Evolutionary conservation across 2,888 invertebrate genomes (phyloP).

Genomic region (Rhingia rostrata): DNA sequence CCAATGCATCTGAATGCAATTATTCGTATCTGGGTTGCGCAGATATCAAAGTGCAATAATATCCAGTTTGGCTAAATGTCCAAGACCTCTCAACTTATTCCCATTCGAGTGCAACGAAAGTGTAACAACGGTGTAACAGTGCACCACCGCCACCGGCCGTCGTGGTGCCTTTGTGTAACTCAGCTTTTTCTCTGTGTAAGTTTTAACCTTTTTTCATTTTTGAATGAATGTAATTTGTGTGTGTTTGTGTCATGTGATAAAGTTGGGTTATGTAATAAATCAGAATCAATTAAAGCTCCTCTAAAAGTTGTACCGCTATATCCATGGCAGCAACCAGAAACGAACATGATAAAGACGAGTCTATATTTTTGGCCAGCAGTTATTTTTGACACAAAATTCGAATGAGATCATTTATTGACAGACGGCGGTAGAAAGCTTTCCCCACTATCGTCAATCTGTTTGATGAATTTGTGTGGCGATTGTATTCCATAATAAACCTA

Average conservation of each 20-base stretch:
- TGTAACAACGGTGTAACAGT: conserved; percentile 36
- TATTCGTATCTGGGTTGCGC: conserved; percentile 59
- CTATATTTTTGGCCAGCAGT: background rate
- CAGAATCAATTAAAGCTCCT: conserved; percentile 45
- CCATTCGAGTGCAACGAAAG: conserved; percentile 45
- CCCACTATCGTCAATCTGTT: conserved; percentile 6
- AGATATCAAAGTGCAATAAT: conserved; percentile 64
- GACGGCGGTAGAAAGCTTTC: conserved; percentile 48
- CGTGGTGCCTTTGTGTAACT: conserved; percentile 28
- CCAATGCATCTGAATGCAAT: conserved; percentile 40
- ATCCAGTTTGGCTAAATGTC: conserved; percentile 65
- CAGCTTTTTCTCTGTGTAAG: conserved; percentile 50
- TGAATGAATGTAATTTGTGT: conserved; percentile 40
- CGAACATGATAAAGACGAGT: background rate
- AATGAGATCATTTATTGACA: conserved; percentile 46
- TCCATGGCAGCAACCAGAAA: background rate
- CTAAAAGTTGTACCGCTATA: conserved; percentile 6
- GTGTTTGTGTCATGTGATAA: conserved; percentile 46
- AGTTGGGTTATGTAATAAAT: conserved; percentile 28
- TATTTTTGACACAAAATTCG: conserved; percentile 8
- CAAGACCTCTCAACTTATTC: conserved; percentile 59
- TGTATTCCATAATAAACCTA: conserved; percentile 54
- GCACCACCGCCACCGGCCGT: conserved; percentile 1
- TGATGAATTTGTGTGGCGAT: conserved; percentile 21
- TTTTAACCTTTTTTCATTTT: conserved; percentile 33